A percentile compares a stretch with the other conserved stretches of the same genome.
Conservation (phyloP, 2,888 invertebrate genomes). For the Rotaria macrura region DNA sequence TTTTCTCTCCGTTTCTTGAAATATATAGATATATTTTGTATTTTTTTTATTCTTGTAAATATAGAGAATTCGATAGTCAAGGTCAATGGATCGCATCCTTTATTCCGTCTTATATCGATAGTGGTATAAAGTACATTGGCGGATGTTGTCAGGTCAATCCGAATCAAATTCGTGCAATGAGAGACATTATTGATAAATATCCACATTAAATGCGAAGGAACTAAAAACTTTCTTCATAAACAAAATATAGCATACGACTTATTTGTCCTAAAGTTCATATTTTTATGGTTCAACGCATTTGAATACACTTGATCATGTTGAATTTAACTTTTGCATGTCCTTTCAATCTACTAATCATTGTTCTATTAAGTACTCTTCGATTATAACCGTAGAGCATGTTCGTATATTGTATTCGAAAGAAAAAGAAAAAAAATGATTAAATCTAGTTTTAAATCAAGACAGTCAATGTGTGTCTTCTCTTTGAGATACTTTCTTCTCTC, state of each 20-base stretch:
- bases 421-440: neutral
- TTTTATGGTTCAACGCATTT: neutral
- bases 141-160: slow-evolving; percentile 82
- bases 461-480: neutral
- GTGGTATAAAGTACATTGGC: slow-evolving; percentile 73
- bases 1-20: neutral
- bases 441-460: neutral
- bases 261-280: neutral
- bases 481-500: too few relatives aligned
- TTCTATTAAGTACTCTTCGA: neutral
- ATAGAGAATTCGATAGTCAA: neutral
- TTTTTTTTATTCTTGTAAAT: neutral
- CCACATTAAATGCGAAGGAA: neutral
- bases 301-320: neutral
- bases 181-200: neutral
- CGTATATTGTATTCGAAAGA: neutral
- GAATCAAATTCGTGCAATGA: slow-evolving; percentile 57
- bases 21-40: too few relatives aligned
- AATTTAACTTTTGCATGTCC: neutral
- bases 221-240: neutral
- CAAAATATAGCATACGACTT: neutral
- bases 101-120: slow-evolving; percentile 67
- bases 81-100: slow-evolving; percentile 56
- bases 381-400: neutral
- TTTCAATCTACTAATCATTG: neutral